phyloP scores from a whole-genome alignment of 2,888 invertebrate genomes.

The Synergus japonicus region DNA sequence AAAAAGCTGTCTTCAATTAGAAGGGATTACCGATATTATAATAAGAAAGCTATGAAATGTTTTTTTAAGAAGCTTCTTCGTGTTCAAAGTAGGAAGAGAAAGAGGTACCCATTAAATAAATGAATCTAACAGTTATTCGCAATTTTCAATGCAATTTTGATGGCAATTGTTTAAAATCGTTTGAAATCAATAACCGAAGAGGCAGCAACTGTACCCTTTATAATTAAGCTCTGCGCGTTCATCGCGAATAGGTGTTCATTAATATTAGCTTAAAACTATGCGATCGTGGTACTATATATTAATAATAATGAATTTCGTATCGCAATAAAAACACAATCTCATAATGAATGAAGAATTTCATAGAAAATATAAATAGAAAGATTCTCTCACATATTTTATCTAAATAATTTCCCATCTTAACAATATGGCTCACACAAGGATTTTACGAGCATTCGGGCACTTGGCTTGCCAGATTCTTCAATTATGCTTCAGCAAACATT shows the following conservation, averaged over 20 bases:
- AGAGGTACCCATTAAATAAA: background rate
- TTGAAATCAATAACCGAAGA: background rate
- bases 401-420: background rate
- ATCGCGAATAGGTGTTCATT: background rate
- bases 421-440: background rate
- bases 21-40: background rate
- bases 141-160: background rate
- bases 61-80: background rate
- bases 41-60: background rate
- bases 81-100: background rate
- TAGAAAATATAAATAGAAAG: background rate
- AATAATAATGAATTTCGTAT: background rate
- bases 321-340: background rate
- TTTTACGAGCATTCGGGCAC: background rate
- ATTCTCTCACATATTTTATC: background rate
- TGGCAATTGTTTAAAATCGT: background rate
- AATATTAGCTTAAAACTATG: background rate
- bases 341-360: background rate
- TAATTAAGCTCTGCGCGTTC: background rate
- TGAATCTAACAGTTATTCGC: background rate
- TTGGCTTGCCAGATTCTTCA: background rate
- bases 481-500: background rate
- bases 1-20: background rate
- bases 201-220: background rate
- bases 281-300: background rate